Evolutionary conservation across 2,113 vertebrate genomes (phyloP).

Genomic region (Glaucidium brasilianum): DNA sequence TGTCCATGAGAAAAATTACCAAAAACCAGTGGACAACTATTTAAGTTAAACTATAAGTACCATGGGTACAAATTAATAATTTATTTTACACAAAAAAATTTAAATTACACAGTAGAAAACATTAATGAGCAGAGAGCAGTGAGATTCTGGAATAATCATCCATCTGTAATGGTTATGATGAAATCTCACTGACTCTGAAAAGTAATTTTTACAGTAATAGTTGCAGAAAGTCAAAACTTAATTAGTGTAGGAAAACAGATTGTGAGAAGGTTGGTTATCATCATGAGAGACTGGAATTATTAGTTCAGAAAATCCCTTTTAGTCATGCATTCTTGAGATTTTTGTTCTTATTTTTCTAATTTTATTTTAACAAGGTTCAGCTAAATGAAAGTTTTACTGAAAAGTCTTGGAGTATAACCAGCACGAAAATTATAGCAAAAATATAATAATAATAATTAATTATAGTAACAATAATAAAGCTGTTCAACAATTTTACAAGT

Average conservation of each 20-base stretch:
- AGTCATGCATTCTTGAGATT: background rate
- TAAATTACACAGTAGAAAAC: background rate
- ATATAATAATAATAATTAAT: background rate
- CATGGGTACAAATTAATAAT: background rate
- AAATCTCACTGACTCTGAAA: background rate
- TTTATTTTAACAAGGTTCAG: background rate
- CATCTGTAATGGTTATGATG: background rate
- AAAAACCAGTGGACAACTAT: background rate
- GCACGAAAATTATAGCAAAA: background rate
- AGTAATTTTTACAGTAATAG: background rate
- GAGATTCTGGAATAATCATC: background rate
- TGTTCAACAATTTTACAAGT: background rate
- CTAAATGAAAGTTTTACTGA: background rate
- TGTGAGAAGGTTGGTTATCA: background rate
- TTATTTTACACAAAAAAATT: background rate
- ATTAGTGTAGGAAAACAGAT: background rate
- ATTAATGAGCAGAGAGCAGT: background rate
- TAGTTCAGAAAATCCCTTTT: background rate
- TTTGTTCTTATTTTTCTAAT: background rate
- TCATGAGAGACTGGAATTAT: background rate
- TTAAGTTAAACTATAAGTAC: background rate
- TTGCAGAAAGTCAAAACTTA: background rate
- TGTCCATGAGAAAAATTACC: background rate
- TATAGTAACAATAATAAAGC: background rate
- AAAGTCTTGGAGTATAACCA: background rate